Percentiles rank a stretch among this genome's conserved stretches.
Conservation (phyloP, 2,888 invertebrate species). For the Campopleginae sp. region DNA sequence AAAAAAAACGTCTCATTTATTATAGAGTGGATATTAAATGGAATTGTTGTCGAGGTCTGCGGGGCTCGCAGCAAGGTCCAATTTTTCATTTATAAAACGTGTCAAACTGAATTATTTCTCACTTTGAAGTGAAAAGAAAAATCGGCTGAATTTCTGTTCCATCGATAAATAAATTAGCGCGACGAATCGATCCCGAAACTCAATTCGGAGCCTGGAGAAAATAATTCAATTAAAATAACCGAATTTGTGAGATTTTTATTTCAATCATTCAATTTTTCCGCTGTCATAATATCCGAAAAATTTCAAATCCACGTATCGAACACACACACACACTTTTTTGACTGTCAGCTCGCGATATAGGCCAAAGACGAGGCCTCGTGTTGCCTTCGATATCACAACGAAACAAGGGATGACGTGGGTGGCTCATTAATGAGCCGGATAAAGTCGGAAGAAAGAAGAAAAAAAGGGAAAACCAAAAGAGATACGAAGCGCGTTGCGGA, state of each 20-base stretch:
- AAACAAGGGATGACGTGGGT: constrained; percentile 75
- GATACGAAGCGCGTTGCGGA: not conserved
- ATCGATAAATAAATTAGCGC: not conserved
- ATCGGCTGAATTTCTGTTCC: not conserved
- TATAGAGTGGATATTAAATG: constrained; percentile 17
- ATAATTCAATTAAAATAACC: not conserved
- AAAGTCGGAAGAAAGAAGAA: constrained; percentile 8
- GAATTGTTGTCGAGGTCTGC: not conserved
- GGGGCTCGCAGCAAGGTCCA: not conserved
- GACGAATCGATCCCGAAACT: not conserved
- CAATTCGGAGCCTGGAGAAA: not conserved
- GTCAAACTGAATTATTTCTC: not conserved
- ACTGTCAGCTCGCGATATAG: not conserved
- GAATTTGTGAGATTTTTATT: not conserved
- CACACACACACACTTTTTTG: not conserved
- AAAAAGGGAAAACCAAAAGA: constrained; percentile 4
- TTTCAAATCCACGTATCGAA: not conserved
- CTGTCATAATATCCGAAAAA: not conserved
- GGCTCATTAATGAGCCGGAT: constrained; percentile 61
- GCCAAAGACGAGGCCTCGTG: constrained; percentile 21
- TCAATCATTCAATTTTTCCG: not conserved
- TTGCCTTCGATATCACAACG: constrained; percentile 42
- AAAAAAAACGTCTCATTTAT: constrained; percentile 36
- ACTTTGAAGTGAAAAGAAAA: not conserved
- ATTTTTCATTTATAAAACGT: not conserved